These are phyloP conservation scores for Smutsia gigantea DNA, from an alignment of 2,797 vertebrate genomes.

Conservation along the genomic window DNA sequence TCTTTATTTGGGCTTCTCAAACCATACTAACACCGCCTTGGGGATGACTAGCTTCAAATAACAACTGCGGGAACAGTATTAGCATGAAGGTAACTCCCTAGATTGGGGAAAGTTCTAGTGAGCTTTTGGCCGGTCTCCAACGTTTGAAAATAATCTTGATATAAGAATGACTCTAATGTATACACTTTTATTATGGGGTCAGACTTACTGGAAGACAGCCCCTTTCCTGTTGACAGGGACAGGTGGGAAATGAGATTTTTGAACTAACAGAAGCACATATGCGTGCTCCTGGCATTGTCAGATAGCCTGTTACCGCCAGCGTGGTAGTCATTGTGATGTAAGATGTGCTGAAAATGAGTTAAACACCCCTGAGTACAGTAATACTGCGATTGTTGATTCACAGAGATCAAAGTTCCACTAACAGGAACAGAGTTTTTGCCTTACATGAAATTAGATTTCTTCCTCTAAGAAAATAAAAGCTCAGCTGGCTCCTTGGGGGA, in stretches of 20 bases:
- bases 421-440: background rate
- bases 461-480: background rate
- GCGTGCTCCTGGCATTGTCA: background rate
- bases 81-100: background rate
- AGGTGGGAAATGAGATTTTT: background rate
- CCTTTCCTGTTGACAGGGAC: background rate
- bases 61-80: slow-evolving; percentile 43
- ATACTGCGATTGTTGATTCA: background rate
- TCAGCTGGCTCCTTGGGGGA: background rate
- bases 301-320: background rate
- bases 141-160: slow-evolving; percentile 35
- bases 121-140: slow-evolving; percentile 43
- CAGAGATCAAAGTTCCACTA: background rate
- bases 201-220: background rate
- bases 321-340: background rate
- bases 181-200: background rate
- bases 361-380: background rate
- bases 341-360: background rate
- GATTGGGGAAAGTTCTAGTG: background rate
- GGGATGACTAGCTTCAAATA: slow-evolving; percentile 25
- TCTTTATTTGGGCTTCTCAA: slow-evolving; percentile 71
- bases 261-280: background rate
- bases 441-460: background rate
- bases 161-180: background rate
- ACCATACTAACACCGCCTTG: slow-evolving; percentile 59